phyloP scores from a whole-genome alignment of 1,140 invertebrate genomes.

The Maniola jurtina region DNA sequence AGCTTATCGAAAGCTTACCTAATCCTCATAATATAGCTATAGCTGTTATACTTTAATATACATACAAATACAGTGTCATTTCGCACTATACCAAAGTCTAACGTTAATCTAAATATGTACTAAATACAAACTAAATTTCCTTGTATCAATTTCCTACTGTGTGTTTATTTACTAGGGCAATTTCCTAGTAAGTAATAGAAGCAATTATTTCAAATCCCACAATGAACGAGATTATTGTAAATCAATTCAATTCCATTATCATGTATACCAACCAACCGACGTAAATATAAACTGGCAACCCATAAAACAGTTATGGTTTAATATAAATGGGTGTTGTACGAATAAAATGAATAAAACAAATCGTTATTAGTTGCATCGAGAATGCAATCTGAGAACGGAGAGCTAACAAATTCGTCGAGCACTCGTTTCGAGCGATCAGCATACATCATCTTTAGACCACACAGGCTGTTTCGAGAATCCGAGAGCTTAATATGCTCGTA shows the following conservation, averaged over 20 bases:
- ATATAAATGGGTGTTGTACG: neutral
- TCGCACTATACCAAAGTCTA: too few species aligned
- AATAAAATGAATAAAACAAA: conserved; percentile 15
- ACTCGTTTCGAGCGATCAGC: conserved; percentile 28
- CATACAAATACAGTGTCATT: too few species aligned
- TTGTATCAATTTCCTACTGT: too few species aligned
- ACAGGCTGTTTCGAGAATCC: conserved; percentile 26
- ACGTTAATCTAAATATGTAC: too few species aligned
- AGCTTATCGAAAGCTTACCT: too few species aligned
- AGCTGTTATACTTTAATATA: too few species aligned
- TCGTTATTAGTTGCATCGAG: conserved; percentile 25
- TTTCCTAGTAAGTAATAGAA: too few species aligned
- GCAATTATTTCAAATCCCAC: neutral
- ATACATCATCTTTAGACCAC: conserved; percentile 35
- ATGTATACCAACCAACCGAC: neutral
- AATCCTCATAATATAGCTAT: too few species aligned
- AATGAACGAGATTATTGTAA: neutral
- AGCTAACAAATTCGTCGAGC: conserved; percentile 33
- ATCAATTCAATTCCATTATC: neutral
- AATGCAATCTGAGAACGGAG: conserved; percentile 25
- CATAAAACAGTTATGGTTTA: conserved; percentile 13
- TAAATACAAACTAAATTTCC: too few species aligned
- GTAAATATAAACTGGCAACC: neutral
- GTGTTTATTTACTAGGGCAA: too few species aligned
- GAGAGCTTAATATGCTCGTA: neutral